phyloP scores from a whole-genome alignment of 2,113 vertebrate species.

The Melanerpes aurifrons region DNA sequence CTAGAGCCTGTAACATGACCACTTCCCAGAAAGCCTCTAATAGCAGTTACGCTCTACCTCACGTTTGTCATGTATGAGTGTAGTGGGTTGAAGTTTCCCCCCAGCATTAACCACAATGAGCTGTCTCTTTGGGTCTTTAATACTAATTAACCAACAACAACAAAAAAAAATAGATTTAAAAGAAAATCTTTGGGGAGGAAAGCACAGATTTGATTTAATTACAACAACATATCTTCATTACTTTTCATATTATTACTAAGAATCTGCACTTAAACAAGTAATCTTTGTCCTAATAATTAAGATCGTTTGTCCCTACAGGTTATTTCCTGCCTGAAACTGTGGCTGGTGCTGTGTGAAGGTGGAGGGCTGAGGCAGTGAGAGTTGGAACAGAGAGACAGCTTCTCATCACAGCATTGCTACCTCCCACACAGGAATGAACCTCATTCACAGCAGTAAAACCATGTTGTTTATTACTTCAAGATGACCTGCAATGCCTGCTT shows the following conservation, averaged over 20 bases:
- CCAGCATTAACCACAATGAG: too few relatives aligned
- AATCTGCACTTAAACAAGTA: not conserved
- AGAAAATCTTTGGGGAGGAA: not conserved
- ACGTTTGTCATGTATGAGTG: not conserved
- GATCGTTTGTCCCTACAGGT: slow-evolving; percentile 13
- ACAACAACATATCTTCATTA: not conserved
- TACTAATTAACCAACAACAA: not conserved
- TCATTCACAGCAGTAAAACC: not conserved
- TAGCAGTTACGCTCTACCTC: not conserved
- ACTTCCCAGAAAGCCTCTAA: not conserved
- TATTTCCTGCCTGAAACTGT: slow-evolving; percentile 9
- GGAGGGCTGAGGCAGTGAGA: not conserved
- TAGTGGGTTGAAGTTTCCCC: too few relatives aligned
- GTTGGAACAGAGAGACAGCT: not conserved
- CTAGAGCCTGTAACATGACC: not conserved
- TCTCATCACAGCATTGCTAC: not conserved
- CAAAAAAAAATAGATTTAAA: slow-evolving; percentile 37
- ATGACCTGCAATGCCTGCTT: not conserved
- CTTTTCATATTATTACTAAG: not conserved
- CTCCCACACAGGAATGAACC: not conserved
- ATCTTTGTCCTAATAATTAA: slow-evolving; percentile 44
- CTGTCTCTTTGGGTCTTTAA: not conserved
- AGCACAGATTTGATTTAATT: slow-evolving; percentile 16
- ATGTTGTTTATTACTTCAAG: not conserved
- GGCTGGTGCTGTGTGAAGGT: not conserved